Base-by-base conservation (phyloP, 2,888 invertebrate genomes). In the Drosophila niveifrons region DNA sequence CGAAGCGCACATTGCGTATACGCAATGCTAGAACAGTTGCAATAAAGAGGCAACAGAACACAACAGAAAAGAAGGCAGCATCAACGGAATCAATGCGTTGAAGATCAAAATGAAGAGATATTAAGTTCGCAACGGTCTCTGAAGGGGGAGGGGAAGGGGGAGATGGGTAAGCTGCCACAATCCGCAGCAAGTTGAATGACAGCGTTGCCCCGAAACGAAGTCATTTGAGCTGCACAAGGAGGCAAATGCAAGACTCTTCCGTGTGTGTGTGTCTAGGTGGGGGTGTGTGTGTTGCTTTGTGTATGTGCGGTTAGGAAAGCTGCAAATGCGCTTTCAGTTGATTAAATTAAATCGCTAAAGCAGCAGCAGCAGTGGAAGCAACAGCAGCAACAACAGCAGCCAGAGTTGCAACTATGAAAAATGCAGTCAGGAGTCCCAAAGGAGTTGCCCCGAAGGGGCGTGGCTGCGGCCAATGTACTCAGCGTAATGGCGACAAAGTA, bases 241-340 rank as follows among this genome's bases (percentile, higher is more conserved):
- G 63, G 68, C 59, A 72, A 77, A 66, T 63, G 51, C 67, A 63
- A 43, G 47, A 62, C 61, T 56, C 57, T 10, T 17, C 31, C 46
- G 44, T 44, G 46, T 58, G 18, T 23, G 29, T 50, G n/a, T 59
- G 23, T 23, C 23, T 23, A 23, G 6, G 13, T 39, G 34, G 28
- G 13, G 44, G 47, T 17, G 51, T 59, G 41, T 47, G 39, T 59
- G 34, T 47, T 51, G 39, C 15, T 67, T 36, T 66, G 47, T 68
- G 55, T 72, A 55, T 68, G 57, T 73, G 85, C 50, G 81, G 76
- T 70, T 78, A 69, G 74, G 76, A 70, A 76, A 82, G 79, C 86
- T 85, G 82, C 71, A 86, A 86, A 88, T 85, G 83, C 83, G 86
- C 86, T 88, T 85, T 86, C 88, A 81, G 85, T 85, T 86, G 86